Evolutionary conservation across 1,140 invertebrate genomes (phyloP), one percentile per base, ranked within the genome.

Genomic region (Temnothorax nylanderi): DNA sequence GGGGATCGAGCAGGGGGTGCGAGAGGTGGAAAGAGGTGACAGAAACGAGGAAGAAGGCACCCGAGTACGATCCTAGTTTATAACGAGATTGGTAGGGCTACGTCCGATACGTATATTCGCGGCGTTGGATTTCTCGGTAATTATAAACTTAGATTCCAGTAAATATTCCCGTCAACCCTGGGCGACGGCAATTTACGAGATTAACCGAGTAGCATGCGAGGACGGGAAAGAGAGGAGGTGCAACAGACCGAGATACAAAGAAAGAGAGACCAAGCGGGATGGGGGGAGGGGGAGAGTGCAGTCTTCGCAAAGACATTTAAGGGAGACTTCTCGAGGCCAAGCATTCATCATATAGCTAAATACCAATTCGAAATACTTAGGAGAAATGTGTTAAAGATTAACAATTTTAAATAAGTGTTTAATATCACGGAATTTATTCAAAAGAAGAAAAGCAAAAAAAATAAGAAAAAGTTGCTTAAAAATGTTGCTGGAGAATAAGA

Each of bases 81-180:
- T 93, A 94, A 92, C 89, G 82, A 94, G 93, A 94, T 94, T 91
- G 93, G 92, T 93, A 92, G 81, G 89, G 21, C 71, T 87, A 72
- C 85, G 80, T 87, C 88, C 89, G 87, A 94, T 92, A 92, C 49
- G 76, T 88, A 69, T 87, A 82, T 88, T 85, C 75, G 75, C 75
- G 85, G 87, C 91, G 80, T 91, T 89, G 77, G 64, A 92, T 90
- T 93, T 93, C 93, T 91, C 69, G 90, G 92, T 94, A 94, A 94
- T 94, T 94, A 94, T 94, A 94, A 94, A 94, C 93, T 94, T 92
- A 93, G 92, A 93, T 94, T 93, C 87, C 86, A 92, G 90, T 92
- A 93, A 94, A 94, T 94, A 94, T 92, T 93, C 86, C 67, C 72
- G 85, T 87, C 90, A 85, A 91, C 71, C 88, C 69, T 76, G 80